Evolutionary conservation across 1,140 invertebrate genomes (phyloP), one percentile per base, ranked within the genome.

Genomic region (Drosophila arizonae): DNA sequence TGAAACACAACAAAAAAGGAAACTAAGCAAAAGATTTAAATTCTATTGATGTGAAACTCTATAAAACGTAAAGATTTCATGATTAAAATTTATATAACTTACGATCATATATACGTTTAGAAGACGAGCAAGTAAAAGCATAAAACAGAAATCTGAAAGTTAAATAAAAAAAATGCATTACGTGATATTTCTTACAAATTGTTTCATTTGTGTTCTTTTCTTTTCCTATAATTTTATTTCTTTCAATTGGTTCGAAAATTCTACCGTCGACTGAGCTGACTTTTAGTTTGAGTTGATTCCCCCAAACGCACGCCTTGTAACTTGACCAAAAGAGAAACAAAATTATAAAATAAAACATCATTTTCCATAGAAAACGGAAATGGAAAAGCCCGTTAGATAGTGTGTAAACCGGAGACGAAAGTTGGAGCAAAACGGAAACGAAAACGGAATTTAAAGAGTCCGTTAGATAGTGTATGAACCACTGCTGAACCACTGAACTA

Each of bases 161-260:
- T 82, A 71, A 87, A 87, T 79, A 81, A 87, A 82, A 62, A 88
- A 87, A 82, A 62, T 87, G 72, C 76, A 86, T 87, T 86, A 86
- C 82, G 82, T 86, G 82, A 86, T 86, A 86, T 86, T 87, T 86
- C 82, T 87, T 87, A 82, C 76, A 82, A 69, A 72, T 85, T 80
- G 79, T 82, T 82, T 75, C 36, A 69, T 75, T 85, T 79, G 60
- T 17, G 72, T 76, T 54, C 65, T 46, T 57, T 52, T 51, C 51
- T 21, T 9, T 48, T 71, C 51, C 0, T 9, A 43, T 21, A 46
- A 15, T 54, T 64, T n/a, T 4, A 24, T 28, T 48, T 36, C 43
- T 46, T 26, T 48, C 11, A 28, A 54, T 66, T 46, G 24, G 15
- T 48, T 28, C 15, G 21, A 26, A 56, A 33, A 26, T 21, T 57